phyloP scores from a whole-genome alignment of 2,113 vertebrate species.

The Indicator indicator region DNA sequence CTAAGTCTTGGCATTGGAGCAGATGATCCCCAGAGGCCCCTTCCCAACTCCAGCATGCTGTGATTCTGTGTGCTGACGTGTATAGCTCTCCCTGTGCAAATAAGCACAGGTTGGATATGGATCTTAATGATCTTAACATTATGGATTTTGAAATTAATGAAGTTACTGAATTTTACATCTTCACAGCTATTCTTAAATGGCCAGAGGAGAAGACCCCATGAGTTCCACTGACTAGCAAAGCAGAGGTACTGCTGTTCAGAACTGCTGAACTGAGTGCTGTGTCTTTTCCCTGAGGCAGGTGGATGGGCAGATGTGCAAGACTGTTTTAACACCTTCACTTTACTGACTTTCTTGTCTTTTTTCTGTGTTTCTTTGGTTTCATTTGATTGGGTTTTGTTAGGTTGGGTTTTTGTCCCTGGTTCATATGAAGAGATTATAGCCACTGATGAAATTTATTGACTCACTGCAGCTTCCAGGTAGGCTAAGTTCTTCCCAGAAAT shows the following conservation, averaged over 20 bases:
- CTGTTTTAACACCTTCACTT: background rate
- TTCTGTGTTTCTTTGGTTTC: background rate
- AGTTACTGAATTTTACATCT: background rate
- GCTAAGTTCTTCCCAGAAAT: constrained; percentile 32
- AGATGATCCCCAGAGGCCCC: too few species aligned
- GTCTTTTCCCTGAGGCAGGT: background rate
- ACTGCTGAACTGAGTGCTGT: background rate
- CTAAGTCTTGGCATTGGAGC: background rate
- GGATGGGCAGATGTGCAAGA: background rate
- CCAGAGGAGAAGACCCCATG: background rate
- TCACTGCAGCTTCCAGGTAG: constrained; percentile 42
- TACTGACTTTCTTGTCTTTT: background rate
- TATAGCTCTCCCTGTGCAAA: background rate
- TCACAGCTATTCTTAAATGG: background rate
- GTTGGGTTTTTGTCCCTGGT: background rate
- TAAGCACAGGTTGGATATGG: background rate
- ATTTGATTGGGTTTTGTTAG: too few species aligned
- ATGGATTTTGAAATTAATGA: background rate
- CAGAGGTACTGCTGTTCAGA: background rate
- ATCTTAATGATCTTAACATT: background rate
- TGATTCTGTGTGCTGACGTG: background rate
- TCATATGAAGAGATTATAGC: constrained; percentile 36
- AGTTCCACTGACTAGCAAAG: background rate
- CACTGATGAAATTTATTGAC: constrained; percentile 66
- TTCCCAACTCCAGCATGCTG: too few species aligned